These are phyloP conservation scores for Adelosebastes latens DNA, from an alignment of 2,797 vertebrate species.

Conservation along the genomic window DNA sequence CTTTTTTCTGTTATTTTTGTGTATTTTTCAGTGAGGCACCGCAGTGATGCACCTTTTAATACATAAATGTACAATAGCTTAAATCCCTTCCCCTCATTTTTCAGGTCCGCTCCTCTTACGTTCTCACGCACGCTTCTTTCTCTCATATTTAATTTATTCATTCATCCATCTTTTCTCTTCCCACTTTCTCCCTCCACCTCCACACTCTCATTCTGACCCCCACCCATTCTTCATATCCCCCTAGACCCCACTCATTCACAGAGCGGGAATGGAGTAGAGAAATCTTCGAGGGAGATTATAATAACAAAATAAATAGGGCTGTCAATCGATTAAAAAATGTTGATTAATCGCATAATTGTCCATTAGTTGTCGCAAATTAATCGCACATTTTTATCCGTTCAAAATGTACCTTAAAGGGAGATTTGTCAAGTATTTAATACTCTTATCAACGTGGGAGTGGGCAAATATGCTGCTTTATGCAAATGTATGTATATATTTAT, in stretches of 20 bases:
- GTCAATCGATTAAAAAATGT: too few relatives aligned
- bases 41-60: not conserved
- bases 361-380: too few relatives aligned
- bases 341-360: too few relatives aligned
- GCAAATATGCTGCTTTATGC: too few relatives aligned
- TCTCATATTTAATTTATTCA: not conserved
- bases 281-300: too few relatives aligned
- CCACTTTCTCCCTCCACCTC: not conserved
- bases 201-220: not conserved
- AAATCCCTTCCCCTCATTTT: not conserved
- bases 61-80: not conserved
- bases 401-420: too few relatives aligned
- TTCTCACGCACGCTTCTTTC: not conserved
- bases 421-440: too few relatives aligned
- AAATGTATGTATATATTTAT: too few relatives aligned
- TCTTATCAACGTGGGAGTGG: too few relatives aligned
- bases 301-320: too few relatives aligned
- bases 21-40: not conserved
- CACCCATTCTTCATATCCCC: not conserved
- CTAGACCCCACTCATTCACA: not conserved
- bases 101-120: not conserved
- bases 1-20: not conserved
- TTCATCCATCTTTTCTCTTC: not conserved
- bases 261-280: too few relatives aligned
- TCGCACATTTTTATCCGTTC: too few relatives aligned